Evolutionary conservation across 2,113 vertebrate genomes (phyloP), one percentile per base, ranked within the genome.

Genomic region (Poeciliopsis prolifica): DNA sequence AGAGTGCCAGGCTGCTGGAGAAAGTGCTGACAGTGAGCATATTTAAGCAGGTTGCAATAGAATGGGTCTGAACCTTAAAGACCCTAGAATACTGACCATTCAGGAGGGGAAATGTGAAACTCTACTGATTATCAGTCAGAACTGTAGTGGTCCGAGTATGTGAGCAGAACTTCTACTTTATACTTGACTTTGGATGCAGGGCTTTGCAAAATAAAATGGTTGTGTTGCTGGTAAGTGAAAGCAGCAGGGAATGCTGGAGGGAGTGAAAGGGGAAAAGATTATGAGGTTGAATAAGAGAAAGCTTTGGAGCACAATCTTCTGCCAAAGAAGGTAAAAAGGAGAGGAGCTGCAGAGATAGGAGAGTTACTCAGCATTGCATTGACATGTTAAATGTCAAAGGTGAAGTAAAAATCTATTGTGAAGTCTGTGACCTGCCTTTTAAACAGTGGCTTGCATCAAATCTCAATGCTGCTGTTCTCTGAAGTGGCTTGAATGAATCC

Each of bases 11-110:
- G 88, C 89, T 86, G 85, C 74, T 51, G 83, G 71, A 71, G 86
- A 91, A 94, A 95, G 87, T 91, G 94, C 94, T 95, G 94, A 95
- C 93, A 78, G 75, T 42, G 91, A 89, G 79, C 90, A 93, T 94
- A 91, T 86, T 94, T 78, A 88, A 90, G 86, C 81, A 86, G 88
- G 88, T 93, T 87, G 81, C 90, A 89, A 93, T 80, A 90, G 93
- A 91, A 88, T 77, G 74, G 86, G 75, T 78, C 76, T 80, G 81
- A 87, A 84, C 84, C 77, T 79, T 70, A 77, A 68, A 82, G 88
- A 75, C 87, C 78, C 70, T 58, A 75, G 83, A 76, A 89, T 78
- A 79, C 80, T 33, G 15, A 81, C 81, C 78, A 73, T 61, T 79
- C 24, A 19, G 51, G 7, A 77, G 78, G 60, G 72, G 40, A 0